phyloP scores from a whole-genome alignment of 2,797 vertebrate genomes.

The Protosalanx chinensis region DNA sequence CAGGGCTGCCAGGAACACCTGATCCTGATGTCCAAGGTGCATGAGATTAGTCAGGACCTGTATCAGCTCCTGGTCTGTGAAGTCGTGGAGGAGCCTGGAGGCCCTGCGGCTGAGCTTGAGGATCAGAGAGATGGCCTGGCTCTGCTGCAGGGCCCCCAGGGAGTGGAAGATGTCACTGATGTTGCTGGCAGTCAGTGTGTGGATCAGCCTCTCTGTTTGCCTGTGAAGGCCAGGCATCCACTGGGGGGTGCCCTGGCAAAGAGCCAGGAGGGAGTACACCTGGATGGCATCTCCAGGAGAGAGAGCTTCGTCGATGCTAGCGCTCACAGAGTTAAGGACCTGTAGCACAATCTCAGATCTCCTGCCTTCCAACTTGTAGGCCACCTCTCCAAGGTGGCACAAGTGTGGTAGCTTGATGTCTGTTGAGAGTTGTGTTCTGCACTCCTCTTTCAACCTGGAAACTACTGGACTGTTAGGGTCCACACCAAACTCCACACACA shows the following conservation, averaged over 20 bases:
- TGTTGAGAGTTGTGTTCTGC: neutral
- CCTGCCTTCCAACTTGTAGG: slow-evolving; percentile 8
- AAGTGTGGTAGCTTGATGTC: slow-evolving; percentile 2
- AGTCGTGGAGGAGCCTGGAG: neutral
- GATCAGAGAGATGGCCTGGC: slow-evolving; percentile 10
- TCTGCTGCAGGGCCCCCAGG: slow-evolving; percentile 13
- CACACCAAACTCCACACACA: slow-evolving; percentile 16
- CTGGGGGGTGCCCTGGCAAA: neutral
- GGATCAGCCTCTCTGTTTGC: slow-evolving; percentile 13
- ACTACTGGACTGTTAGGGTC: neutral
- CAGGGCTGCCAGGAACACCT: slow-evolving; percentile 8
- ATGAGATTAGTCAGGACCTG: neutral
- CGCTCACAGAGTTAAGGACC: slow-evolving; percentile 2
- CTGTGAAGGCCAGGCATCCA: slow-evolving; percentile 2
- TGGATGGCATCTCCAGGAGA: neutral
- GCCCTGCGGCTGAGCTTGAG: slow-evolving; percentile 8
- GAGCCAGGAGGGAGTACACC: slow-evolving; percentile 9
- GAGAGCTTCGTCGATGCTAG: neutral
- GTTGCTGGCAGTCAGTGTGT: slow-evolving; percentile 14
- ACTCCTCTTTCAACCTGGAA: slow-evolving; percentile 12
- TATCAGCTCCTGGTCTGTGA: slow-evolving; percentile 9
- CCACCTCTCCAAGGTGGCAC: slow-evolving; percentile 16
- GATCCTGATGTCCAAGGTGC: neutral
- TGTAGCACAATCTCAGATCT: slow-evolving; percentile 4
- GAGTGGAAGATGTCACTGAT: slow-evolving; percentile 15